Base-by-base conservation (phyloP, 1,140 invertebrate genomes). In the Helicoverpa armigera region DNA sequence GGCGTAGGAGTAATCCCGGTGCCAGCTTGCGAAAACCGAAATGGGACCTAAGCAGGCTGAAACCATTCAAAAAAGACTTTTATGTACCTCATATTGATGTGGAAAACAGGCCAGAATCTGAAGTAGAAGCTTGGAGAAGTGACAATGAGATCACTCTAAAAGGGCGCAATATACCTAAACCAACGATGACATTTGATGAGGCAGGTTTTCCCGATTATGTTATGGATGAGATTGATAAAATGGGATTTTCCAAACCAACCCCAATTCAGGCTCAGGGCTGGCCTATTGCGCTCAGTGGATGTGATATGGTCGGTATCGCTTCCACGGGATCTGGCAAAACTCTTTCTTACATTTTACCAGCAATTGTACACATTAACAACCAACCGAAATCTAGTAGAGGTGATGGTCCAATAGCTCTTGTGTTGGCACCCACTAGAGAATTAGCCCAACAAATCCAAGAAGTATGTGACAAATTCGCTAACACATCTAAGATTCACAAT, bases 381-480 rank as follows among this genome's bases (percentile, higher is more conserved):
- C 98, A 99, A 88, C 97, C 98, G 18, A 97, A 97, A 86, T 95
- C 99, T 48, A 96, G 96, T 83, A 94, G 97, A 82, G 98, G 98
- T 76, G 98, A 99, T 96, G 98, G 98, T 35, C 98, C 98, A 16
- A 98, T 99, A 84, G 98, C 98, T 48, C 92, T 99, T 48, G 98
- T 99, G 3, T 93, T 99, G 58, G 98, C 99, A 10, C 99, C 99
- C 5, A 99, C 99, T 2, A 96, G 99, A 90, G 99, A 99, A 95
- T 95, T 99, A 70, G 99, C 99, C 3, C 98, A 99, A 92, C 99
- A 99, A 95, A 99, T 99, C 83, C 98, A 99, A 93, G 98, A 99
- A 95, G 98, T 99, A 14, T 98, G 98, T 56, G 97, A 96, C 83
- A 98, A 99, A 85, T 99, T 99, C 96, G 98, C 98, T 11, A 96